phyloP scores from a whole-genome alignment of 2,113 vertebrate species.

The Geococcyx californianus region DNA sequence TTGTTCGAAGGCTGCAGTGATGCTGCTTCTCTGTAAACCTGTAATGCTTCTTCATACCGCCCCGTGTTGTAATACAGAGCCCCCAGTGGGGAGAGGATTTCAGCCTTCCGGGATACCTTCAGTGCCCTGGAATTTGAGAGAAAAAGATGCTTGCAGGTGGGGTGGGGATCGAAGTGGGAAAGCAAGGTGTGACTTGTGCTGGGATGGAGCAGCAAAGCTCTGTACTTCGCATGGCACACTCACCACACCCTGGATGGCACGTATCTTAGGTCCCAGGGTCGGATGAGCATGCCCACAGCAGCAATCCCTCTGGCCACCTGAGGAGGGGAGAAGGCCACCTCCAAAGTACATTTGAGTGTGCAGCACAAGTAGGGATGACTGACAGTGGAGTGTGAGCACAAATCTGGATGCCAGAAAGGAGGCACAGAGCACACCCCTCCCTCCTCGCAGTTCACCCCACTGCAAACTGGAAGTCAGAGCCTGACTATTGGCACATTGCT shows the following conservation, averaged over 20 bases:
- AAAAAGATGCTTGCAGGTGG: background rate
- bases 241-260: background rate
- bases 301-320: background rate
- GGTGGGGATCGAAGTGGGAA: background rate
- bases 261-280: background rate
- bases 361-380: background rate
- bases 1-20: slow-evolving; percentile 83
- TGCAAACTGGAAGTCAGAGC: background rate
- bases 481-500: background rate
- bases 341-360: rapidly evolving
- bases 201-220: background rate
- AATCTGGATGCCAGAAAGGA: background rate
- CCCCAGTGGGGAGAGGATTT: slow-evolving; percentile 89
- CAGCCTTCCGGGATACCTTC: slow-evolving; percentile 85
- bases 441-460: background rate
- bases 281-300: background rate
- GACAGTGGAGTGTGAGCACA: background rate
- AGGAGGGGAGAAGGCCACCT: background rate
- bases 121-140: slow-evolving; percentile 79
- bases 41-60: slow-evolving; percentile 86
- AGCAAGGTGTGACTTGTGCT: rapidly evolving
- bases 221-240: background rate
- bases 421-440: background rate
- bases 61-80: slow-evolving; percentile 97
- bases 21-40: slow-evolving; percentile 87